phyloP scores from a whole-genome alignment of 2,797 vertebrate genomes.

The Neosilurus hyrtlii region DNA sequence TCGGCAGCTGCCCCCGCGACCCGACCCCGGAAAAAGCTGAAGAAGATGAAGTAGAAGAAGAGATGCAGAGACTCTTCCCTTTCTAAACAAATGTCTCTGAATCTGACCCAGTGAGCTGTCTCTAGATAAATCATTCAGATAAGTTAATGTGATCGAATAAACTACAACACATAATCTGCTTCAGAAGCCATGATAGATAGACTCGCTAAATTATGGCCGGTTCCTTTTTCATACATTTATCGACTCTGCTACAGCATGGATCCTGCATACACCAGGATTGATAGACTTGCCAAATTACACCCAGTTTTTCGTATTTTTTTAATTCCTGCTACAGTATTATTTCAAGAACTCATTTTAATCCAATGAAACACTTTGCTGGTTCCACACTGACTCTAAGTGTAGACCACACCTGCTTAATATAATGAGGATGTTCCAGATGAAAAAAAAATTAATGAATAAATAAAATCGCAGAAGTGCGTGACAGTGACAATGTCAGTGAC shows the following conservation, averaged over 20 bases:
- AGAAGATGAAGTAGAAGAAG: no score
- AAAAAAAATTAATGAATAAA: background rate
- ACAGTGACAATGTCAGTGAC: no score
- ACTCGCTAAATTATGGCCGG: background rate
- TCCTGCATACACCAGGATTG: background rate
- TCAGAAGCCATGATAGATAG: background rate
- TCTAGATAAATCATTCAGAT: background rate
- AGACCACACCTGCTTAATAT: no score
- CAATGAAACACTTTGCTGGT: background rate
- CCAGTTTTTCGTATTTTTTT: background rate
- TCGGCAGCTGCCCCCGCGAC: no score
- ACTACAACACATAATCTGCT: background rate
- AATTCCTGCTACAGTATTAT: background rate
- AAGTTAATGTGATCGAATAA: background rate
- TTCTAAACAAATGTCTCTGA: background rate
- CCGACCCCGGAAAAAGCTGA: no score
- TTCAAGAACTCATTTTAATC: background rate
- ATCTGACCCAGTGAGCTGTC: background rate
- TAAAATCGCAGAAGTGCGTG: no score
- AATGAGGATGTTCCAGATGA: background rate
- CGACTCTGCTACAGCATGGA: background rate
- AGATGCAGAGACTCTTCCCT: background rate
- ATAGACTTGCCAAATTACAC: background rate
- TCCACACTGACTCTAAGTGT: background rate
- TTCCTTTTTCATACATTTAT: background rate